phyloP scores from a whole-genome alignment of 2,797 vertebrate genomes.

The Chelon auratus region DNA sequence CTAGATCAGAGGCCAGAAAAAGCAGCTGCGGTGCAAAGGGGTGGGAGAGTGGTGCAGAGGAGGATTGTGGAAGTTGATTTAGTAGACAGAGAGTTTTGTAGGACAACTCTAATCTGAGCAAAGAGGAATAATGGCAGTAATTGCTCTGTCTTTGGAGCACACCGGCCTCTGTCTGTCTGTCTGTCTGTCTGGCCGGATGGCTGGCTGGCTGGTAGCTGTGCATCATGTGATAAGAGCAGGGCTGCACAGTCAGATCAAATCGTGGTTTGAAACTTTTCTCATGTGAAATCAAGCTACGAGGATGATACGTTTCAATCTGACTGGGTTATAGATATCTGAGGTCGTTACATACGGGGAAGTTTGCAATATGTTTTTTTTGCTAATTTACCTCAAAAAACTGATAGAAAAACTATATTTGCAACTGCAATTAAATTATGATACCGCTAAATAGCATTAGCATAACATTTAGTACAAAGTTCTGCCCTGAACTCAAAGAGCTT shows the following conservation, averaged over 20 bases:
- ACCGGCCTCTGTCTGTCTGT: slow-evolving; percentile 60
- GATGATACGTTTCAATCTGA: too few species aligned
- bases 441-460: too few species aligned
- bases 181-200: too few species aligned
- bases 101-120: slow-evolving; percentile 65
- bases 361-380: too few species aligned
- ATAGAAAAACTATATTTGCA: too few species aligned
- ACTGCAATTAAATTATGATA: too few species aligned
- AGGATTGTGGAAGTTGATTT: slow-evolving; percentile 55
- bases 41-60: slow-evolving; percentile 20
- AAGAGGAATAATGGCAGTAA: slow-evolving; percentile 73
- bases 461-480: too few species aligned
- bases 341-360: too few species aligned
- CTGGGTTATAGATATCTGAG: too few species aligned
- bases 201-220: slow-evolving; percentile 38
- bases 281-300: too few species aligned
- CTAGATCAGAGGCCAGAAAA: slow-evolving; percentile 32
- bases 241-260: slow-evolving; percentile 37
- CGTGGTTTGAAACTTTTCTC: slow-evolving; percentile 14
- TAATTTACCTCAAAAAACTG: too few species aligned
- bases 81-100: slow-evolving; percentile 49
- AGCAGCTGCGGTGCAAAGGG: slow-evolving; percentile 24
- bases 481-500: too few species aligned
- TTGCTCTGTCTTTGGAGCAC: slow-evolving; percentile 66
- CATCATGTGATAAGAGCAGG: slow-evolving; percentile 65